These are phyloP conservation scores for Schizopygopsis pylzovi DNA, from an alignment of 2,797 vertebrate genomes.

Conservation along the genomic window DNA sequence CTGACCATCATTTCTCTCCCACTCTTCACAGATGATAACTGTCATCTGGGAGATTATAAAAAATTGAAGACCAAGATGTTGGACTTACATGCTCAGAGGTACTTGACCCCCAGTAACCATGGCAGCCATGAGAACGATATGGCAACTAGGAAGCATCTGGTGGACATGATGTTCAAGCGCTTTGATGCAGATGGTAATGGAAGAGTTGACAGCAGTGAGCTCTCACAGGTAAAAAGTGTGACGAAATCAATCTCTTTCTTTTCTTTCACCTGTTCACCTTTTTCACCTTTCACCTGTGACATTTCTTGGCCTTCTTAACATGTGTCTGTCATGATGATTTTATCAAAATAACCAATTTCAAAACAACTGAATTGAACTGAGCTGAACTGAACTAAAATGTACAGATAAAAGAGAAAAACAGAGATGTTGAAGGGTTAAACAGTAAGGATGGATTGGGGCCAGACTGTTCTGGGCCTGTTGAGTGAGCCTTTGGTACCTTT, in stretches of 20 bases:
- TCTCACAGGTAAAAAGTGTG: constrained; percentile 86
- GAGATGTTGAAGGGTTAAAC: neutral
- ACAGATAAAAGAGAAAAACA: neutral
- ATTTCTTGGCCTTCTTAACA: neutral
- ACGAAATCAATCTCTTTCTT: neutral
- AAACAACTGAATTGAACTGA: neutral
- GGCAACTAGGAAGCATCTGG: constrained; percentile 83
- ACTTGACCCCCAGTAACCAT: constrained; percentile 74
- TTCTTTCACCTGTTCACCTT: neutral
- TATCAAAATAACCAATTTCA: neutral
- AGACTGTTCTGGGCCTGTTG: neutral
- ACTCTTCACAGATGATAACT: constrained; percentile 86
- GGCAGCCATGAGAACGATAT: constrained; percentile 79
- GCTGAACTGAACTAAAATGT: neutral
- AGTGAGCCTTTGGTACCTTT: neutral
- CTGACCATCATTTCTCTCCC: constrained; percentile 35
- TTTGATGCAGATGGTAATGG: constrained; percentile 89
- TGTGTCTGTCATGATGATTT: neutral
- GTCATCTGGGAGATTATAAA: constrained; percentile 85
- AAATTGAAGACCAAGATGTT: constrained; percentile 88
- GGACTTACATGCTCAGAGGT: constrained; percentile 85
- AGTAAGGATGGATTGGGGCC: neutral
- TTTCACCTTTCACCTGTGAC: neutral
- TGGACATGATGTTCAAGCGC: constrained; percentile 91
- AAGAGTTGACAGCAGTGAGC: constrained; percentile 86